Conservation (phyloP, 2,888 invertebrate genomes). For the Trichogramma evanescens region DNA sequence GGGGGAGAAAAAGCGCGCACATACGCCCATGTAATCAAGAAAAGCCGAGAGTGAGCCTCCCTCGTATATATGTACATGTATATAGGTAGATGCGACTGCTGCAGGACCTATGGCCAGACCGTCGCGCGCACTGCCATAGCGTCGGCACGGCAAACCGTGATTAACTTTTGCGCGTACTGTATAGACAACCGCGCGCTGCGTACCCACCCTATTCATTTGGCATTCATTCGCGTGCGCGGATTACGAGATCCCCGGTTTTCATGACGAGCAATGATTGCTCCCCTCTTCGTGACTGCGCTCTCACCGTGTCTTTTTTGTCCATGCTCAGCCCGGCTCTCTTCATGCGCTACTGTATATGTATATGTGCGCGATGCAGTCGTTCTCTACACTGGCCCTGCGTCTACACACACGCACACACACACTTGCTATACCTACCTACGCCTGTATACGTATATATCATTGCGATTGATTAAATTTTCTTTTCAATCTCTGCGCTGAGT, state of each 20-base stretch:
- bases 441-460: slow-evolving; percentile 20
- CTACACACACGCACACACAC: not conserved
- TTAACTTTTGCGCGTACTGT: slow-evolving; percentile 46
- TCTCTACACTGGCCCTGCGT: not conserved
- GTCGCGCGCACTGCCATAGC: slow-evolving; percentile 26
- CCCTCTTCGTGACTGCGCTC: not conserved
- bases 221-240: slow-evolving; percentile 46
- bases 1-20: slow-evolving; percentile 1
- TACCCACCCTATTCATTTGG: slow-evolving; percentile 43
- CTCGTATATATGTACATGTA: too few relatives aligned
- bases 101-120: slow-evolving; percentile 1
- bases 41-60: slow-evolving; percentile 28
- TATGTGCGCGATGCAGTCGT: too few relatives aligned
- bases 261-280: slow-evolving; percentile 20
- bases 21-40: slow-evolving; percentile 48
- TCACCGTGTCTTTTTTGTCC: not conserved
- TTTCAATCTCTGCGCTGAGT: not conserved
- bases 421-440: slow-evolving; percentile 16
- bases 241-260: slow-evolving; percentile 30
- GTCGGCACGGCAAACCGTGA: slow-evolving; percentile 46
- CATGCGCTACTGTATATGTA: too few relatives aligned
- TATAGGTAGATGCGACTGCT: too few relatives aligned
- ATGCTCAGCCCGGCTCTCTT: not conserved
- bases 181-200: slow-evolving; percentile 26
- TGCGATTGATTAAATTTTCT: slow-evolving; percentile 24